Conservation (phyloP, 2,113 vertebrate species). For the Labrus mixtus region DNA sequence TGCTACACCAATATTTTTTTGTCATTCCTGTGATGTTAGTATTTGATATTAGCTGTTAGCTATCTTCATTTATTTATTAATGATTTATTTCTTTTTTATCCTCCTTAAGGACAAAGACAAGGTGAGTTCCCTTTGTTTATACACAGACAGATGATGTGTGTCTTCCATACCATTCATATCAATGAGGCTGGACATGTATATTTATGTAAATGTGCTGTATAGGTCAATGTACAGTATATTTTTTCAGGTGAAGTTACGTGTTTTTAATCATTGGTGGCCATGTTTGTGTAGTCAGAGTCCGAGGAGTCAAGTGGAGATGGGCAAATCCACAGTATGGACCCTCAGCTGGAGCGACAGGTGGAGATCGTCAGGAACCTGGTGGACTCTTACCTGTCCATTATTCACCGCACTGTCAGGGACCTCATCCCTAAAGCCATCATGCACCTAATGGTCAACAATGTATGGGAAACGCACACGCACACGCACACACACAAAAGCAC, state of each 20-base stretch:
- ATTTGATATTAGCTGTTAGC: not conserved
- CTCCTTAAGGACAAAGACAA: slow-evolving; percentile 45
- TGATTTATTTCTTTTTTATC: not conserved
- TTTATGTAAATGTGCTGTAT: slow-evolving; percentile 16
- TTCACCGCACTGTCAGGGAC: slow-evolving; percentile 96
- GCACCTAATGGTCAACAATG: slow-evolving; percentile 98
- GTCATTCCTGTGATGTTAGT: not conserved
- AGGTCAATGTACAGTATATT: slow-evolving; percentile 32
- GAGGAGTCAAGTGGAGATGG: slow-evolving; percentile 91
- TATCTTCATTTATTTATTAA: not conserved
- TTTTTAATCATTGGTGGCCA: not conserved
- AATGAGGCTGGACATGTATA: too few relatives aligned
- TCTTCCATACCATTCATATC: too few relatives aligned
- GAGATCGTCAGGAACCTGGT: slow-evolving; percentile 97
- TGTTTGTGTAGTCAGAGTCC: slow-evolving; percentile 81
- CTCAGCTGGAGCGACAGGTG: slow-evolving; percentile 97
- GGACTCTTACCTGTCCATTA: slow-evolving; percentile 96
- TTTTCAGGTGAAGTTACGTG: not conserved
- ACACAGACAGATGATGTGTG: not conserved
- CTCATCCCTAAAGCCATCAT: slow-evolving; percentile 98
- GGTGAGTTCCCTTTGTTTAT: slow-evolving; percentile 11
- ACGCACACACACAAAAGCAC: slow-evolving; percentile 3
- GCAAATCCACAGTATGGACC: slow-evolving; percentile 95
- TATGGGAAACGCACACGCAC: slow-evolving; percentile 65
- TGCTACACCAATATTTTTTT: not conserved